These are phyloP conservation scores for Lepus timidus DNA, from an alignment of 2,113 vertebrate genomes.

Conservation along the genomic window DNA sequence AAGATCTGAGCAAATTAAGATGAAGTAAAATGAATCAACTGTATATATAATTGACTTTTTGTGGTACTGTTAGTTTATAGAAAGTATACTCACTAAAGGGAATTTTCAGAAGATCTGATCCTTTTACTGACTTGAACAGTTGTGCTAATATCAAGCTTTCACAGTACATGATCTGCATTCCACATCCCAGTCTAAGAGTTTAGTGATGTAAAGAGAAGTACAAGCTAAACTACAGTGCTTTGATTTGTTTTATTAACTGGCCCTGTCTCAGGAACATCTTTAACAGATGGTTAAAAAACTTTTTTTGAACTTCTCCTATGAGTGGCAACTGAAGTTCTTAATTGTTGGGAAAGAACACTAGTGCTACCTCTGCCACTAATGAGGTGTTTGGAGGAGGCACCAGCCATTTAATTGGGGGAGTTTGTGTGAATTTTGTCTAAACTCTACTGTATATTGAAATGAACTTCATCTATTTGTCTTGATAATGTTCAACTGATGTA, in stretches of 20 bases:
- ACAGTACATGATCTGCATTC: slow-evolving; percentile 74
- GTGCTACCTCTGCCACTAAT: slow-evolving; percentile 70
- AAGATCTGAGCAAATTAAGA: slow-evolving; percentile 71
- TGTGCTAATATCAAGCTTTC: slow-evolving; percentile 63
- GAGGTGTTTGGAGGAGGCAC: slow-evolving; percentile 73
- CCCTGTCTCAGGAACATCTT: slow-evolving; percentile 84
- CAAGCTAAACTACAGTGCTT: slow-evolving; percentile 75
- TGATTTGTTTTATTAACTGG: slow-evolving; percentile 72
- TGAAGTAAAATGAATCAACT: slow-evolving; percentile 66
- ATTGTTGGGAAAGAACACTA: slow-evolving; percentile 66
- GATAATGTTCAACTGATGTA: slow-evolving; percentile 81
- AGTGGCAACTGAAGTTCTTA: slow-evolving; percentile 74
- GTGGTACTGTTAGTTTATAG: slow-evolving; percentile 75
- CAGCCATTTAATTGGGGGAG: slow-evolving; percentile 67
- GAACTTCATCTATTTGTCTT: slow-evolving; percentile 80
- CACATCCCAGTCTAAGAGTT: slow-evolving; percentile 60
- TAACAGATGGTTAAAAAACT: slow-evolving; percentile 75
- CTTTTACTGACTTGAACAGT: slow-evolving; percentile 51
- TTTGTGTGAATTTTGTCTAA: slow-evolving; percentile 73
- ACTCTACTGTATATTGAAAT: slow-evolving; percentile 79
- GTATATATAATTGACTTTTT: slow-evolving; percentile 74
- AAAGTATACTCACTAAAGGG: slow-evolving; percentile 62
- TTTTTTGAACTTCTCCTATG: slow-evolving; percentile 62
- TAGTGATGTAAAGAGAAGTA: slow-evolving; percentile 56
- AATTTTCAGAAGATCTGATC: slow-evolving; percentile 66